A percentile compares a stretch with the other conserved stretches of the same genome.
These are phyloP conservation scores for Orussus abietinus DNA, from an alignment of 1,140 invertebrate species.

Conservation along the genomic window DNA sequence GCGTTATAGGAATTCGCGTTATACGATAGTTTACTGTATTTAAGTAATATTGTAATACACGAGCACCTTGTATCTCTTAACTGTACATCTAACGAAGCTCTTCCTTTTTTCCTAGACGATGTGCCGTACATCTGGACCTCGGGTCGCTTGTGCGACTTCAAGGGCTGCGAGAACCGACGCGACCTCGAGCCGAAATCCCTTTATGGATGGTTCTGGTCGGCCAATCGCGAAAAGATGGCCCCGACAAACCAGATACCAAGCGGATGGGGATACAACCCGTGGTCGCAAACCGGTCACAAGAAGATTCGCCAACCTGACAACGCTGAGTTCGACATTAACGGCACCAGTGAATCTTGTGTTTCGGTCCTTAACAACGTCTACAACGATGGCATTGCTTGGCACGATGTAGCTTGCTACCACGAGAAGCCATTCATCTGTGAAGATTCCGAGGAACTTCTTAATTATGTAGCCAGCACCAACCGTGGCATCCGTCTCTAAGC, in stretches of 20 bases:
- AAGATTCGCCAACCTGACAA: slow-evolving; percentile 84
- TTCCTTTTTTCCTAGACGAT: slow-evolving; percentile 61
- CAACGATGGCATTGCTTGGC: slow-evolving; percentile 87
- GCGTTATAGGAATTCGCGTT: too few relatives aligned
- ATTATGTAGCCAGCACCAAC: slow-evolving; percentile 78
- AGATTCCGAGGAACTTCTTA: slow-evolving; percentile 80
- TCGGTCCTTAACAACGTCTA: slow-evolving; percentile 87
- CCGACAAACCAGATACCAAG: slow-evolving; percentile 70
- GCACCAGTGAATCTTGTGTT: slow-evolving; percentile 80
- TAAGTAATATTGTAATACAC: too few relatives aligned
- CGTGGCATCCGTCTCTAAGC: slow-evolving; percentile 70
- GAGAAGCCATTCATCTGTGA: slow-evolving; percentile 88
- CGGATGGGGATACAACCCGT: slow-evolving; percentile 77
- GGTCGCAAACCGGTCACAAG: slow-evolving; percentile 86
- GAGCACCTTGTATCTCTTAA: too few relatives aligned
- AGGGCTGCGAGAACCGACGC: slow-evolving; percentile 79
- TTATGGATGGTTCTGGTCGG: slow-evolving; percentile 91
- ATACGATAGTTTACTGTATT: too few relatives aligned
- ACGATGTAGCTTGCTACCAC: slow-evolving; percentile 89
- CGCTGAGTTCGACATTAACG: slow-evolving; percentile 87
- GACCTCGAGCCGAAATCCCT: slow-evolving; percentile 83
- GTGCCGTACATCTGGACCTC: slow-evolving; percentile 92
- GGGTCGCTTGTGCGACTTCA: slow-evolving; percentile 87
- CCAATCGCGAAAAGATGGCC: slow-evolving; percentile 81
- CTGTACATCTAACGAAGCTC: too few relatives aligned